Percentiles rank a stretch among this genome's conserved stretches.
Conservation (phyloP, 1,140 invertebrate genomes). For the Leptinotarsa lineolata region DNA sequence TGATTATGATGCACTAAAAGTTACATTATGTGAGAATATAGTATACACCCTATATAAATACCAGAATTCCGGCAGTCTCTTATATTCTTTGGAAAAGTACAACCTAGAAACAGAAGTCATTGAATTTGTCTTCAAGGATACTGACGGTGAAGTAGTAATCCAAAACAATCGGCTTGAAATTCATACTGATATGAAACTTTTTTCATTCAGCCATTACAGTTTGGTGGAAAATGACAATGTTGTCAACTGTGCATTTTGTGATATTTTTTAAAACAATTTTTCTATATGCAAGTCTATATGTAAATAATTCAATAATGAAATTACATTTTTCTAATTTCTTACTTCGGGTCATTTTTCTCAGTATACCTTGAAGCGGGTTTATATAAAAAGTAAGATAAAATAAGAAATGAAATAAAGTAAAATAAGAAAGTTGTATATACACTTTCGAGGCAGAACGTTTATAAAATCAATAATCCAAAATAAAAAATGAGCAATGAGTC, state of each 20-base stretch:
- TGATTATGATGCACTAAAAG: conserved; percentile 36
- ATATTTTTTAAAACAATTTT: background rate
- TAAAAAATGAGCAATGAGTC: too few species aligned
- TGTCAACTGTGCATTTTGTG: conserved; percentile 25
- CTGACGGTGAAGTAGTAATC: background rate
- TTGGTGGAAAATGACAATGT: conserved; percentile 29
- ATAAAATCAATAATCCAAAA: too few species aligned
- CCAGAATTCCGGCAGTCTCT: conserved; percentile 8
- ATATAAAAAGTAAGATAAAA: too few species aligned
- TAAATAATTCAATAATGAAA: too few species aligned
- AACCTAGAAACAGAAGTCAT: conserved; percentile 33
- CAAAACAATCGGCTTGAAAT: conserved; percentile 13
- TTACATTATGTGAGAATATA: conserved; percentile 39
- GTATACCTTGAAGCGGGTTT: too few species aligned
- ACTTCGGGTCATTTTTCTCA: too few species aligned
- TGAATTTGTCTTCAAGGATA: conserved; percentile 27
- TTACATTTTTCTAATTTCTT: too few species aligned
- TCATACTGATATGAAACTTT: conserved; percentile 16
- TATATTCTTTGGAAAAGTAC: conserved; percentile 32
- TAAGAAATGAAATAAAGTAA: too few species aligned
- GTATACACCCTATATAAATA: conserved; percentile 45
- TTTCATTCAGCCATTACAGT: conserved; percentile 29
- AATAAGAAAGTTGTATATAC: too few species aligned
- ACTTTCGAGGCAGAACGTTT: too few species aligned
- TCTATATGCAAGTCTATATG: too few species aligned